Evolutionary conservation across 1,140 invertebrate genomes (phyloP), one percentile per base, ranked within the genome.

Genomic region (Saccostrea cuccullata): DNA sequence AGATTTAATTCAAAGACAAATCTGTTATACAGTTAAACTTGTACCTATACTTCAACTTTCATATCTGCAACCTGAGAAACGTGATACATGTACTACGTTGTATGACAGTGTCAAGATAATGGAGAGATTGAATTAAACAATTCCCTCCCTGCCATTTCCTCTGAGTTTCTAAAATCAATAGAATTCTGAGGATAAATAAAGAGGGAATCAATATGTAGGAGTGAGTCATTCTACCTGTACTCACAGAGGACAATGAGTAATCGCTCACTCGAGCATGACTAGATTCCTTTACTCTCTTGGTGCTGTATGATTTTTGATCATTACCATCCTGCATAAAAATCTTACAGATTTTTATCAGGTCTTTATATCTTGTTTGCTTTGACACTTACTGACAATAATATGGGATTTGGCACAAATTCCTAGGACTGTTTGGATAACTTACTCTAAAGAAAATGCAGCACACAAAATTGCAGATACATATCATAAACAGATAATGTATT

Each of bases 181-280:
- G 26, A 36, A 77, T 77, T 36, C 70, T 77, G 70, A 77, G 30
- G 70, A 77, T 77, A 77, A 77, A 77, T 77, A 77, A 77, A 30
- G 26, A 13, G 12, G 30, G 70, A 30, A 77, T 77, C 70, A 77
- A 77, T 77, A 77, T 77, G 70, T 26, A 77, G 30, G 70, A 30
- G 30, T 77, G 70, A 77, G 70, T 77, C 70, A 77, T 23, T 77
- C 70, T 77, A 77, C 70, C 70, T 77, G 70, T 77, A 77, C 70
- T 77, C 70, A 77, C 70, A 40, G 15, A 15, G 26, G 70, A 77
- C 11, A 26, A 26, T 77, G 70, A 77, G 70, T 77, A 77, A 77
- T 77, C 70, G 11, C 26, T 36, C 70, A 36, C 70, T 77, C 70
- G 11, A 77, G 70, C 70, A 77, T 77, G 70, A 36, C 70, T 36